Conservation (phyloP, 2,888 invertebrate species). For the Sarcophaga subvicina region DNA sequence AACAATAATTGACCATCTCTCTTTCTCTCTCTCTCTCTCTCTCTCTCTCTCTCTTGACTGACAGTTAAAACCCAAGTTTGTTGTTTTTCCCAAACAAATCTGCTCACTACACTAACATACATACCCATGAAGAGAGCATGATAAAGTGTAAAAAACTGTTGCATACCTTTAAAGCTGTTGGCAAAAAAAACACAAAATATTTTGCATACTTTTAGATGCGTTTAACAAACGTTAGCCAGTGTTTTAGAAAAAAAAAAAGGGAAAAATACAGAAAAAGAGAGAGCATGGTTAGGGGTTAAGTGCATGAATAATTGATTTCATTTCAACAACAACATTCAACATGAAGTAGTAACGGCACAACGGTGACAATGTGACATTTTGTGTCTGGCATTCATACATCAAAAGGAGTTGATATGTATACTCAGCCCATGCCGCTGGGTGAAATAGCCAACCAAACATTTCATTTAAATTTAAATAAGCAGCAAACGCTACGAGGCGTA, state of each 20-base stretch:
- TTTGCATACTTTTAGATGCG: conserved; percentile 64
- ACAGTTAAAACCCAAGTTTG: background rate
- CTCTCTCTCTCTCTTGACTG: background rate
- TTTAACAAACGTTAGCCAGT: conserved; percentile 34
- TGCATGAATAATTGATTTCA: conserved; percentile 79
- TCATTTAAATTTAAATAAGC: conserved; percentile 41
- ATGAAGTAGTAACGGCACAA: conserved; percentile 41
- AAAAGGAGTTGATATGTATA: conserved; percentile 61
- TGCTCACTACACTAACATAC: no score
- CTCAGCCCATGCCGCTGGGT: conserved; percentile 3
- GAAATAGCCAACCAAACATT: no score
- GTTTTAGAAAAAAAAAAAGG: background rate
- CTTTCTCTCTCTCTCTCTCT: no score
- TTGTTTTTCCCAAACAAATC: background rate
- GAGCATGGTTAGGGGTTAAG: conserved; percentile 69
- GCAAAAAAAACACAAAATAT: conserved; percentile 40
- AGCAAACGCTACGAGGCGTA: background rate
- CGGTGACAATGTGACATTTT: conserved; percentile 69
- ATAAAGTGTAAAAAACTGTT: conserved; percentile 32
- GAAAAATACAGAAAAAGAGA: conserved; percentile 25
- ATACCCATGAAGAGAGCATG: conserved; percentile 5
- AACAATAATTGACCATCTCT: background rate
- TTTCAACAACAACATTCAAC: conserved; percentile 66
- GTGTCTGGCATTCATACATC: conserved; percentile 68
- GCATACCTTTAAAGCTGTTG: conserved; percentile 45